phyloP scores from a whole-genome alignment of 2,888 invertebrate genomes.

The Melitaea athalia region DNA sequence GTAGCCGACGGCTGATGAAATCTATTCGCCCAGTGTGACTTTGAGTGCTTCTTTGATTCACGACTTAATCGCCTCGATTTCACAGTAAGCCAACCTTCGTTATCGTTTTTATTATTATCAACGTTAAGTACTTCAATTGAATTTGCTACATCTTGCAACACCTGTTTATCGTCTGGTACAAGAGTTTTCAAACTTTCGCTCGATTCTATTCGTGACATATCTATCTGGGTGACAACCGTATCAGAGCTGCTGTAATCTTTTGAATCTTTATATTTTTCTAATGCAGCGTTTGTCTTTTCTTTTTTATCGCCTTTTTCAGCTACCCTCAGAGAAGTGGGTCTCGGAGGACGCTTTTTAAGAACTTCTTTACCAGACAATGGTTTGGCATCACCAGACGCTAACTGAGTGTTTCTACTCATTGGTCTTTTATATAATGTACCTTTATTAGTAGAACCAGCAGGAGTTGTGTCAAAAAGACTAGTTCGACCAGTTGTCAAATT shows the following conservation, averaged over 20 bases:
- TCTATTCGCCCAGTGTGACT: slow-evolving; percentile 87
- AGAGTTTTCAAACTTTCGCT: slow-evolving; percentile 77
- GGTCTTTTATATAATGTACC: slow-evolving; percentile 45
- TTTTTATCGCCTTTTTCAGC: slow-evolving; percentile 62
- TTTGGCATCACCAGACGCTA: slow-evolving; percentile 66
- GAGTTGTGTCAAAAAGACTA: slow-evolving; percentile 66
- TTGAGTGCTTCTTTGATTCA: slow-evolving; percentile 82
- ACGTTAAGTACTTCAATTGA: slow-evolving; percentile 78
- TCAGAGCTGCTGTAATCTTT: slow-evolving; percentile 81
- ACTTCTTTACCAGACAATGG: slow-evolving; percentile 54
- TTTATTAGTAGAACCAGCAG: slow-evolving; percentile 48
- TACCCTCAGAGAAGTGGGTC: slow-evolving; percentile 64
- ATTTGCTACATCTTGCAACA: slow-evolving; percentile 59
- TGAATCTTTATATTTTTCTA: slow-evolving; percentile 64
- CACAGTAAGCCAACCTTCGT: slow-evolving; percentile 95
- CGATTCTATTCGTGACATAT: slow-evolving; percentile 75
- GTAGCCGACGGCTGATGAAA: slow-evolving; percentile 93
- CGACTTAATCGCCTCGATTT: slow-evolving; percentile 86
- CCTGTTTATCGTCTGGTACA: slow-evolving; percentile 66
- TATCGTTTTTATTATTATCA: slow-evolving; percentile 63
- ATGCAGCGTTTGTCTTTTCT: slow-evolving; percentile 51
- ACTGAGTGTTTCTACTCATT: slow-evolving; percentile 52
- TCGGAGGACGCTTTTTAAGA: slow-evolving; percentile 57
- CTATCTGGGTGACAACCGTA: slow-evolving; percentile 76
- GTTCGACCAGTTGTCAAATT: slow-evolving; percentile 76